A percentile compares a stretch with the other conserved stretches of the same genome.
Conservation (phyloP, 2,113 vertebrate species). For the Apus apus region DNA sequence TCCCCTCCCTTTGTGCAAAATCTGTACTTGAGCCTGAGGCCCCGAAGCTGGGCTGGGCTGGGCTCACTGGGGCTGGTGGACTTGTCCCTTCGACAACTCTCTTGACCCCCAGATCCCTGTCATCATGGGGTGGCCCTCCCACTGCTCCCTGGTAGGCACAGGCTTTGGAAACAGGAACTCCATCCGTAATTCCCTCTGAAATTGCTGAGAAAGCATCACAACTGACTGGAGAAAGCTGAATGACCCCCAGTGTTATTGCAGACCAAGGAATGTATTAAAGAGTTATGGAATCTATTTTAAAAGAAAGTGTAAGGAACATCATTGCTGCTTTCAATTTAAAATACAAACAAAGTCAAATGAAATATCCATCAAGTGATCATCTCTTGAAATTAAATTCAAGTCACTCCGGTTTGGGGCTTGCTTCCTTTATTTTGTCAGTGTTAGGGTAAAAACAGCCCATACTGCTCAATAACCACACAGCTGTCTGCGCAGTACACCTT, state of each 20-base stretch:
- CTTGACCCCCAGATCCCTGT: neutral
- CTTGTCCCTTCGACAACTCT: neutral
- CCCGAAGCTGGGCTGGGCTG: neutral
- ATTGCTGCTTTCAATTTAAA: neutral
- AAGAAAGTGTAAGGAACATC: neutral
- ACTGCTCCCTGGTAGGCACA: neutral
- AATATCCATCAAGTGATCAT: neutral
- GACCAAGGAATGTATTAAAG: neutral
- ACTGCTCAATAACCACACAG: neutral
- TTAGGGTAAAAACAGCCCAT: neutral
- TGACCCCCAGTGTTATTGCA: neutral
- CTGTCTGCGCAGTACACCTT: neutral
- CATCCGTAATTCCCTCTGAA: neutral
- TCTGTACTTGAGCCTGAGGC: neutral
- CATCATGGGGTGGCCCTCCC: neutral
- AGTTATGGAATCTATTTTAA: neutral
- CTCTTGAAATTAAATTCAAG: neutral
- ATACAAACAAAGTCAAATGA: neutral
- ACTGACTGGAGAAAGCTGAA: neutral
- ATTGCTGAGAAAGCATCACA: neutral
- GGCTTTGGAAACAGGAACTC: neutral
- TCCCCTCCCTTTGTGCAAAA: neutral
- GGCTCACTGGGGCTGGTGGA: accelerated
- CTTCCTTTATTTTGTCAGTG: neutral
- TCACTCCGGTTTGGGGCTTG: neutral